Percentiles rank a stretch among this genome's conserved stretches.
Evolutionary conservation across 2,888 invertebrate species (phyloP).

Genomic region (Chrysolina haemoptera): DNA sequence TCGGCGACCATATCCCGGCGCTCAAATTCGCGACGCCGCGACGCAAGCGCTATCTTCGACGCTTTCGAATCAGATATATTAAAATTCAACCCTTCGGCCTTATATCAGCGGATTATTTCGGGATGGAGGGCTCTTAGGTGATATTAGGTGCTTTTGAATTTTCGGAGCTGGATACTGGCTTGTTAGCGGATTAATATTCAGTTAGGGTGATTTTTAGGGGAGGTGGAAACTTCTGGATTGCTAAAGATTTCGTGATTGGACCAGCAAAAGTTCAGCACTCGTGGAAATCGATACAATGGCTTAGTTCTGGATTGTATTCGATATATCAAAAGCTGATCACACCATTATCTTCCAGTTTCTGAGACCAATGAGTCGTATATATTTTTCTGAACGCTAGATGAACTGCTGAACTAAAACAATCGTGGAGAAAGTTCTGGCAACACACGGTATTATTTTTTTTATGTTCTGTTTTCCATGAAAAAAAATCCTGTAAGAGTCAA

Average conservation of each 20-base stretch:
- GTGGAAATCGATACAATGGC: too few species aligned
- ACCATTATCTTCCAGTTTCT: too few species aligned
- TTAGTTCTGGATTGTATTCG: too few species aligned
- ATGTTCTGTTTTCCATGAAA: too few species aligned
- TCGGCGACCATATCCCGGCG: conserved; percentile 67
- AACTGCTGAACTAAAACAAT: too few species aligned
- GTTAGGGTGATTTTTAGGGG: background rate
- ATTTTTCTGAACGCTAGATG: too few species aligned
- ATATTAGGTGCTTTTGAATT: conserved; percentile 32
- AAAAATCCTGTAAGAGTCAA: too few species aligned
- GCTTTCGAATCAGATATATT: conserved; percentile 38
- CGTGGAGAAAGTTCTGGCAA: too few species aligned
- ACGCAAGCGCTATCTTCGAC: conserved; percentile 63
- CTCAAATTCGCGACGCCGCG: conserved; percentile 58
- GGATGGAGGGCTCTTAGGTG: conserved; percentile 24
- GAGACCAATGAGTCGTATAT: too few species aligned
- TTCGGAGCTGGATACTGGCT: background rate
- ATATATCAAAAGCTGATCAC: too few species aligned
- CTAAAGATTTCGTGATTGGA: background rate
- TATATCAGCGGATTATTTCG: conserved; percentile 32
- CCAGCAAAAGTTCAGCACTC: background rate
- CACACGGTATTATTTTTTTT: too few species aligned
- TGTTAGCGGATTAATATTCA: conserved; percentile 1
- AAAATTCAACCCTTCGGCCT: conserved; percentile 40
- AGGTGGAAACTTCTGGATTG: background rate